Percentiles rank a stretch among this genome's conserved stretches.
These are phyloP conservation scores for Acrocyrtus sp. DNA, from an alignment of 2,888 invertebrate genomes.

Conservation along the genomic window DNA sequence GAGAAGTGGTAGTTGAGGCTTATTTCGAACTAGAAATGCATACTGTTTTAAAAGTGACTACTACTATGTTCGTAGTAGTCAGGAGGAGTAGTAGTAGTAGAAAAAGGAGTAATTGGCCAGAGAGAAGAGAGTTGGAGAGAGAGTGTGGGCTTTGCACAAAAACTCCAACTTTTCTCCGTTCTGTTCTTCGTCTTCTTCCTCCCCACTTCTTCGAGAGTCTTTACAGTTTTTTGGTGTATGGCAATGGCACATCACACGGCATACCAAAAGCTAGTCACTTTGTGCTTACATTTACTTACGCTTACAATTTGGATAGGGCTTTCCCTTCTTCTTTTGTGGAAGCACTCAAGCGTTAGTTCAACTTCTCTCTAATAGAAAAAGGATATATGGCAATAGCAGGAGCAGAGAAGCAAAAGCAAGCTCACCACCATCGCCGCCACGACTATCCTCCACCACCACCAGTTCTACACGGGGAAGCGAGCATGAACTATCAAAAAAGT, in stretches of 20 bases:
- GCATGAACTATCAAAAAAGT: too few species aligned
- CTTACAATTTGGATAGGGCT: slow-evolving; percentile 50
- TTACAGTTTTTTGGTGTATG: slow-evolving; percentile 31
- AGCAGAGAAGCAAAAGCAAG: too few species aligned
- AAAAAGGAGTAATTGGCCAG: slow-evolving; percentile 50
- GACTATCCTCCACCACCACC: slow-evolving; percentile 3
- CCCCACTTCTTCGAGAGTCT: not conserved
- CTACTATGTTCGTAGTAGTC: slow-evolving; percentile 9
- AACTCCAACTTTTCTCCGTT: slow-evolving; percentile 51
- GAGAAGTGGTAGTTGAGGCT: slow-evolving; percentile 48
- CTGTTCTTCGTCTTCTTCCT: slow-evolving; percentile 19
- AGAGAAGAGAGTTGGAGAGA: slow-evolving; percentile 13
- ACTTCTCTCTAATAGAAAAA: slow-evolving; percentile 11
- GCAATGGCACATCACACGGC: slow-evolving; percentile 27
- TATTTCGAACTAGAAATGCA: slow-evolving; percentile 28
- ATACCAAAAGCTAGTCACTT: slow-evolving; percentile 49
- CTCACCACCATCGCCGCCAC: slow-evolving; percentile 32
- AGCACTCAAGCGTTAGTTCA: slow-evolving; percentile 49
- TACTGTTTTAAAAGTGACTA: slow-evolving; percentile 36
- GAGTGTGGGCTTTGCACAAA: slow-evolving; percentile 44
- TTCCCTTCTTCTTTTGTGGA: slow-evolving; percentile 49
- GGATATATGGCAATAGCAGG: too few species aligned
- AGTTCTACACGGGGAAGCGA: not conserved
- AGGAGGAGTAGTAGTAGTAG: slow-evolving; percentile 2
- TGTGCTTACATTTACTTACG: slow-evolving; percentile 44